Evolutionary conservation across 2,113 vertebrate genomes (phyloP).

Genomic region (Campylomormyrus tamandua): DNA sequence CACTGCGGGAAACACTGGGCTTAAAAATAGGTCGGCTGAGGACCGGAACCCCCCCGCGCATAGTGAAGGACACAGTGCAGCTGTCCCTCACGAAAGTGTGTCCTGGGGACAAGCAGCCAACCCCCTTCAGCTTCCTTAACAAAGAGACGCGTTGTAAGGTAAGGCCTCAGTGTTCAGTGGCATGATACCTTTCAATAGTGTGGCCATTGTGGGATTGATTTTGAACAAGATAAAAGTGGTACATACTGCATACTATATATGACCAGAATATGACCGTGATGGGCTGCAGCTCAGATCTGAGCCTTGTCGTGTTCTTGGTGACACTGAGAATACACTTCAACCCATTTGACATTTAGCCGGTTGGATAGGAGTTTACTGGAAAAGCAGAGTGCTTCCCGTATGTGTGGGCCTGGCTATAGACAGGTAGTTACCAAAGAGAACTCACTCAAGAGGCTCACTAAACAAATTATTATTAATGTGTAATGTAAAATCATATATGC

Average conservation of each 20-base stretch:
- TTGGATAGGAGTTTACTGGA: not conserved
- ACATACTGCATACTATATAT: not conserved
- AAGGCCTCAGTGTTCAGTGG: not conserved
- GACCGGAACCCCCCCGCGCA: slow-evolving; percentile 85
- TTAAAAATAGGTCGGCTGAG: slow-evolving; percentile 77
- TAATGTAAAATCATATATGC: not conserved
- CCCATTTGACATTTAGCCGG: not conserved
- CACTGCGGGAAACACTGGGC: slow-evolving; percentile 69
- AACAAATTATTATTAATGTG: not conserved
- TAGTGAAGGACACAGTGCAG: slow-evolving; percentile 74
- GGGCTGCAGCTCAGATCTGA: not conserved
- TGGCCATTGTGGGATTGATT: not conserved
- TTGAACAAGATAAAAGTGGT: not conserved
- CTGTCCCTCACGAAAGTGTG: slow-evolving; percentile 59
- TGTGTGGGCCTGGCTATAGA: not conserved
- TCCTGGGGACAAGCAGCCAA: slow-evolving; percentile 63
- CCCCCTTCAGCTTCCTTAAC: slow-evolving; percentile 89
- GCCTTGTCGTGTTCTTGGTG: not conserved
- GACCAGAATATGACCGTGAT: not conserved
- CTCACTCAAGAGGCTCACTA: not conserved
- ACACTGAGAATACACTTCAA: not conserved
- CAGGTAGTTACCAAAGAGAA: not conserved
- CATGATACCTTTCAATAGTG: not conserved
- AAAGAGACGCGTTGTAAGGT: slow-evolving; percentile 54
- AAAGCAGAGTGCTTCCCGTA: not conserved